Conservation (phyloP, 2,113 vertebrate species). For the Indri indri region DNA sequence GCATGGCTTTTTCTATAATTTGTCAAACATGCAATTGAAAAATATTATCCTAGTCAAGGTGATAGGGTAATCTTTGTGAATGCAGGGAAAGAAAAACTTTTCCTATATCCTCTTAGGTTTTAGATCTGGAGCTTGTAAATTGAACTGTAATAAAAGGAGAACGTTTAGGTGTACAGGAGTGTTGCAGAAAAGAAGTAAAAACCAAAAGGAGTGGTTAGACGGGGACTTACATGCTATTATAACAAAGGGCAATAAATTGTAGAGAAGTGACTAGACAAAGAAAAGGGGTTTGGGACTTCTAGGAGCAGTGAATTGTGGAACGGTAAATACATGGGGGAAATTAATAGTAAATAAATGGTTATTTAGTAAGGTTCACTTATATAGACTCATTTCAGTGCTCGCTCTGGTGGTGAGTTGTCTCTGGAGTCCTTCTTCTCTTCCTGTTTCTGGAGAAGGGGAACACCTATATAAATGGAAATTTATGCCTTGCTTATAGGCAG, state of each 20-base stretch:
- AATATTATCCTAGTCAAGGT: neutral
- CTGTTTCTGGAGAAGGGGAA: neutral
- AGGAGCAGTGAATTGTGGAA: neutral
- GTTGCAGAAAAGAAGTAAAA: neutral
- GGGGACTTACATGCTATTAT: neutral
- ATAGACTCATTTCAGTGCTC: too few relatives aligned
- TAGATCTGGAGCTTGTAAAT: neutral
- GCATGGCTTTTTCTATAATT: neutral
- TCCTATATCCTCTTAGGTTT: neutral
- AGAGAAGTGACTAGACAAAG: neutral
- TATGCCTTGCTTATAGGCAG: neutral
- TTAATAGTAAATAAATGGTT: neutral
- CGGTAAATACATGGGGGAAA: neutral
- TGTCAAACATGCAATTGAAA: neutral
- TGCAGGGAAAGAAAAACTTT: neutral
- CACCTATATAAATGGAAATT: neutral
- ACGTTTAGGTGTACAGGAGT: neutral
- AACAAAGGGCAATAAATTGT: neutral
- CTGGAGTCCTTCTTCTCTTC: neutral
- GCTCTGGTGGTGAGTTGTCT: neutral
- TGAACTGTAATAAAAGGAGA: neutral
- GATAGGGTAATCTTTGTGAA: neutral
- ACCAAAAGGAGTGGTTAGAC: neutral
- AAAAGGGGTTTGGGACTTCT: neutral
- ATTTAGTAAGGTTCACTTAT: neutral